These are phyloP conservation scores for Megalops atlanticus DNA, from an alignment of 2,113 vertebrate genomes.

Conservation along the genomic window DNA sequence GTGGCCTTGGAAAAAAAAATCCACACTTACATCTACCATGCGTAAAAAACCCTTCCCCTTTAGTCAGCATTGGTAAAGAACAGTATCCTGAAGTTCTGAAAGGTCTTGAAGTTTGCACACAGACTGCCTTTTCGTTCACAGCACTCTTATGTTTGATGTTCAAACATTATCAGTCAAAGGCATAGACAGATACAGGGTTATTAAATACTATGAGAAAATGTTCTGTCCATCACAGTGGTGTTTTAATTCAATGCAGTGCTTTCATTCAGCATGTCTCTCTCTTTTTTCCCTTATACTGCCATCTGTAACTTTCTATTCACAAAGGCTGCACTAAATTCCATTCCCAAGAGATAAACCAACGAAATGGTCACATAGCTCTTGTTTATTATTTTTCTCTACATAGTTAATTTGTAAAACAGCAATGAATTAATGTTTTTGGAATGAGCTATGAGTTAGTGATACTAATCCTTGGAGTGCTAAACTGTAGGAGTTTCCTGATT, in stretches of 20 bases:
- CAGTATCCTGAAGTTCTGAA: conserved; percentile 3
- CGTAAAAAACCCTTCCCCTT: conserved; percentile 47
- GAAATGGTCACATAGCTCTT: neutral
- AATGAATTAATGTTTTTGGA: conserved; percentile 2
- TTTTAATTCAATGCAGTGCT: conserved; percentile 41
- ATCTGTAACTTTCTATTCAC: conserved; percentile 46
- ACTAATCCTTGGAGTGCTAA: too few relatives aligned
- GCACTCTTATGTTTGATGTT: conserved; percentile 48
- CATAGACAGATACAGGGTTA: conserved; percentile 32
- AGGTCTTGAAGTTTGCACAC: conserved; percentile 35
- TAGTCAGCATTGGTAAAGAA: conserved; percentile 60
- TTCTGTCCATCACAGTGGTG: conserved; percentile 38
- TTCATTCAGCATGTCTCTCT: conserved; percentile 41
- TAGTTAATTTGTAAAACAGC: neutral
- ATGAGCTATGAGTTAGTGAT: neutral
- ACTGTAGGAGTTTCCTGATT: too few relatives aligned
- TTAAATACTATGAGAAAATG: conserved; percentile 46
- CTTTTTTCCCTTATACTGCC: conserved; percentile 42
- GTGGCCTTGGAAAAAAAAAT: conserved; percentile 66
- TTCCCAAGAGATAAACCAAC: conserved; percentile 25
- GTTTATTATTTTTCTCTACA: conserved; percentile 2
- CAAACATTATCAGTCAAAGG: conserved; percentile 52
- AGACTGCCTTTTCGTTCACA: conserved; percentile 37
- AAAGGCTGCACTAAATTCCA: conserved; percentile 44
- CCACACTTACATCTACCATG: conserved; percentile 48